phyloP scores from a whole-genome alignment of 2,113 vertebrate species.

The Amphiprion ocellaris region DNA sequence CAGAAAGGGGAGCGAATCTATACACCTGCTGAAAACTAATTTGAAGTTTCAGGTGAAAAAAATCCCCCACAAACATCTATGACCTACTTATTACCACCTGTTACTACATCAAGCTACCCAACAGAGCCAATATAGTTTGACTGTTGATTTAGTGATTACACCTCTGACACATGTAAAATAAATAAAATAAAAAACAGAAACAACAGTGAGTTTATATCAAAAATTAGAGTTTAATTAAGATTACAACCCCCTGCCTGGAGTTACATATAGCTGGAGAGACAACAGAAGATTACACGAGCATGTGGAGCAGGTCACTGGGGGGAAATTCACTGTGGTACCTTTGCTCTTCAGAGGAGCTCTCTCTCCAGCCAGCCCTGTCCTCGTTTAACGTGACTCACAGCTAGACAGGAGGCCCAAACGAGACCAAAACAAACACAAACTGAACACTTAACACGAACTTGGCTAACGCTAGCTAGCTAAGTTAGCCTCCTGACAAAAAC shows the following conservation, averaged over 20 bases:
- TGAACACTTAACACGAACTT: slow-evolving; percentile 22
- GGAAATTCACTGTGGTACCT: neutral
- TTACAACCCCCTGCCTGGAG: neutral
- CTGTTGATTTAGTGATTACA: neutral
- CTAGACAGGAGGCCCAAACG: too few relatives aligned
- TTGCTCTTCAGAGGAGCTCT: slow-evolving; percentile 12
- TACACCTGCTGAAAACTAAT: too few relatives aligned
- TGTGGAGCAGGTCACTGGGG: neutral
- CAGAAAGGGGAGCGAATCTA: too few relatives aligned
- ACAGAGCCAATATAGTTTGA: too few relatives aligned
- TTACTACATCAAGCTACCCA: neutral
- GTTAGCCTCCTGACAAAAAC: slow-evolving; percentile 41
- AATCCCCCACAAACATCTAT: neutral
- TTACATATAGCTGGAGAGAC: neutral
- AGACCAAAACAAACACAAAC: neutral
- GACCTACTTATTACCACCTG: slow-evolving; percentile 17
- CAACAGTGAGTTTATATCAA: neutral
- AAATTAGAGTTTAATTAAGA: neutral
- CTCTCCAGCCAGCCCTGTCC: neutral
- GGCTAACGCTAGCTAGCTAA: slow-evolving; percentile 51
- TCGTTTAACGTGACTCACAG: neutral
- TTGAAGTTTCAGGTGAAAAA: too few relatives aligned
- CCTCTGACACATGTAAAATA: neutral
- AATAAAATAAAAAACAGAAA: neutral
- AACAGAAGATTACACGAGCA: neutral